phyloP scores from a whole-genome alignment of 2,888 invertebrate genomes.

The Campoletis raptor region DNA sequence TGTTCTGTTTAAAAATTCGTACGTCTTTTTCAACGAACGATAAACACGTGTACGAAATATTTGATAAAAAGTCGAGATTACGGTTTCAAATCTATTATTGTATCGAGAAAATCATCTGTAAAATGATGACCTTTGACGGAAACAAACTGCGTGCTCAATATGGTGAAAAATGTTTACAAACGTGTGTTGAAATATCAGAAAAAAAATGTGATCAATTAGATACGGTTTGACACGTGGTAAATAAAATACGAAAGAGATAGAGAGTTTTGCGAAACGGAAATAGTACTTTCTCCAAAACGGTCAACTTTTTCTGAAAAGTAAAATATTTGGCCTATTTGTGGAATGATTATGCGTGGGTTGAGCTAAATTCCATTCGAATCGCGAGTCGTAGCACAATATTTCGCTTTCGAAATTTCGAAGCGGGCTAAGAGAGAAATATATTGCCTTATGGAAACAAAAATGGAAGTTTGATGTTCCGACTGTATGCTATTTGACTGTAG shows the following conservation, averaged over 20 bases:
- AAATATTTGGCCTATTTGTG: slow-evolving; percentile 3
- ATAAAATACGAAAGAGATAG: neutral
- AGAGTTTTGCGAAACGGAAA: neutral
- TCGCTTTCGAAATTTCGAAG: slow-evolving; percentile 1
- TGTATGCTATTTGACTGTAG: neutral
- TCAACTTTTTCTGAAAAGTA: neutral
- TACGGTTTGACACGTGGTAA: neutral
- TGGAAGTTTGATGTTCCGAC: neutral
- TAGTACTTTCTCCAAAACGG: slow-evolving; percentile 5
- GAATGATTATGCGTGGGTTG: neutral
- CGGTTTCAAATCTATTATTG: too few relatives aligned
- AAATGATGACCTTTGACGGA: neutral
- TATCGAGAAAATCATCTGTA: too few relatives aligned
- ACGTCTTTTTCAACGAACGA: too few relatives aligned
- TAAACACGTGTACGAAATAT: too few relatives aligned
- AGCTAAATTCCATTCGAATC: neutral
- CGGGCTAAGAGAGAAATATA: neutral
- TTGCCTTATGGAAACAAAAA: neutral
- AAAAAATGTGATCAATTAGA: neutral
- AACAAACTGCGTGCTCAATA: neutral
- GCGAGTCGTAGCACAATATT: neutral
- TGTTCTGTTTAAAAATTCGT: too few relatives aligned
- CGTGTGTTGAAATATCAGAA: neutral
- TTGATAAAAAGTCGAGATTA: too few relatives aligned
- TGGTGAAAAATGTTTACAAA: neutral